These are phyloP conservation scores for Erebia aethiops DNA, from an alignment of 2,888 invertebrate species.

Conservation along the genomic window DNA sequence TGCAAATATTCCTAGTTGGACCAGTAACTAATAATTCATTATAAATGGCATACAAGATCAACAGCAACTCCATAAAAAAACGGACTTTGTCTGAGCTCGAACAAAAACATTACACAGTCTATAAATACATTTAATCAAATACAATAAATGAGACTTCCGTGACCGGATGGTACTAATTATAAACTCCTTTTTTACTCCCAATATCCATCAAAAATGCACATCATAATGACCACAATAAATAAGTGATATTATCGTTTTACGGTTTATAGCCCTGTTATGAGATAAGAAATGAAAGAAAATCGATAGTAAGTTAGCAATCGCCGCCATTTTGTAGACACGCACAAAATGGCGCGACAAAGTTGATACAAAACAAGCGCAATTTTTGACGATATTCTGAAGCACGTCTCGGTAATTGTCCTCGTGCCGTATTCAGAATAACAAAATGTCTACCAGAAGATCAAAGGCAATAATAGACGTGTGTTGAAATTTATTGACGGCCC, in stretches of 20 bases:
- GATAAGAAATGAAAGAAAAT: constrained; percentile 56
- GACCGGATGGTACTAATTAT: constrained; percentile 77
- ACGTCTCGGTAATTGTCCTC: constrained; percentile 76
- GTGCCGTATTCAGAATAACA: constrained; percentile 72
- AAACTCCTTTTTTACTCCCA: constrained; percentile 51
- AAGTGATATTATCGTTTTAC: constrained; percentile 61
- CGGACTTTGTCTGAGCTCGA: not conserved
- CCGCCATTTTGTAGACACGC: constrained; percentile 42
- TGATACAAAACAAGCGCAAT: constrained; percentile 54
- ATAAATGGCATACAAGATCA: constrained; percentile 1
- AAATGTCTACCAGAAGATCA: constrained; percentile 75
- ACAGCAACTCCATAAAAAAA: constrained; percentile 17
- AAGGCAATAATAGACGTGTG: constrained; percentile 78
- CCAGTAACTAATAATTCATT: not conserved
- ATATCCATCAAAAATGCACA: constrained; percentile 74
- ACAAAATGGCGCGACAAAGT: constrained; percentile 58
- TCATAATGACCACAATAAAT: constrained; percentile 71
- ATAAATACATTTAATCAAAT: constrained; percentile 31
- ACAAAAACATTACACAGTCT: constrained; percentile 24
- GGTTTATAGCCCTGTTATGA: constrained; percentile 57
- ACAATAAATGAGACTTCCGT: constrained; percentile 72
- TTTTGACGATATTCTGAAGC: constrained; percentile 70
- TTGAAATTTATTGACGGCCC: constrained; percentile 75
- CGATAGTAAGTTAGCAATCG: constrained; percentile 49
- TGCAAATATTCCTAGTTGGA: not conserved